Evolutionary conservation across 2,888 invertebrate species (phyloP).

Genomic region (Himalopsyche anomala): DNA sequence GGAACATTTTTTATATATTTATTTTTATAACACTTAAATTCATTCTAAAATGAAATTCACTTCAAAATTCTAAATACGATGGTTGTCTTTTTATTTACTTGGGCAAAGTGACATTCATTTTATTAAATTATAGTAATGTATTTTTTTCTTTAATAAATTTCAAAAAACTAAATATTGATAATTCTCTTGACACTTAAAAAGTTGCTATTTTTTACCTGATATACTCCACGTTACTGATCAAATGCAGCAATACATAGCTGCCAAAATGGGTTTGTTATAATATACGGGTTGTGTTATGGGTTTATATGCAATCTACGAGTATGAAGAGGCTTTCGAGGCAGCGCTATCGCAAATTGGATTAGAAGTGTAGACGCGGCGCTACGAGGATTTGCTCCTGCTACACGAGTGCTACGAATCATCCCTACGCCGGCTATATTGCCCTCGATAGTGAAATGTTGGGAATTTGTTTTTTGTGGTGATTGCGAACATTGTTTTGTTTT

Average conservation of each 20-base stretch:
- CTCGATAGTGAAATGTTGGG: constrained; percentile 15
- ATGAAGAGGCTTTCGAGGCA: constrained; percentile 30
- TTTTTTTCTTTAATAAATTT: too few species aligned
- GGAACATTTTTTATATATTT: too few species aligned
- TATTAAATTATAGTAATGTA: too few species aligned
- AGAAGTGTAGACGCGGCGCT: constrained; percentile 25
- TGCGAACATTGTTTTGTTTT: not conserved
- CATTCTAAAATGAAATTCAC: too few species aligned
- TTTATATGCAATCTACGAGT: constrained; percentile 25
- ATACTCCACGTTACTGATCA: not conserved
- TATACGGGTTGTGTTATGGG: constrained; percentile 9
- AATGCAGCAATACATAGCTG: not conserved
- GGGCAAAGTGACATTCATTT: too few species aligned
- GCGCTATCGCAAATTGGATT: constrained; percentile 31
- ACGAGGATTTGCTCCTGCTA: constrained; percentile 22
- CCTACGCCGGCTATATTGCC: not conserved
- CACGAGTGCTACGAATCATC: constrained; percentile 12
- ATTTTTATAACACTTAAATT: too few species aligned
- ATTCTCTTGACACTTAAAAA: too few species aligned
- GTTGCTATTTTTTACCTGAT: too few species aligned
- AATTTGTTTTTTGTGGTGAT: constrained; percentile 15
- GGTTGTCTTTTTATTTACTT: too few species aligned
- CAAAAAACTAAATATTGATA: too few species aligned
- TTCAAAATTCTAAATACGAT: too few species aligned
- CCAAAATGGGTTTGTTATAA: constrained; percentile 21